Conservation (phyloP, 2,888 invertebrate genomes). For the Calameuta pallipes region DNA sequence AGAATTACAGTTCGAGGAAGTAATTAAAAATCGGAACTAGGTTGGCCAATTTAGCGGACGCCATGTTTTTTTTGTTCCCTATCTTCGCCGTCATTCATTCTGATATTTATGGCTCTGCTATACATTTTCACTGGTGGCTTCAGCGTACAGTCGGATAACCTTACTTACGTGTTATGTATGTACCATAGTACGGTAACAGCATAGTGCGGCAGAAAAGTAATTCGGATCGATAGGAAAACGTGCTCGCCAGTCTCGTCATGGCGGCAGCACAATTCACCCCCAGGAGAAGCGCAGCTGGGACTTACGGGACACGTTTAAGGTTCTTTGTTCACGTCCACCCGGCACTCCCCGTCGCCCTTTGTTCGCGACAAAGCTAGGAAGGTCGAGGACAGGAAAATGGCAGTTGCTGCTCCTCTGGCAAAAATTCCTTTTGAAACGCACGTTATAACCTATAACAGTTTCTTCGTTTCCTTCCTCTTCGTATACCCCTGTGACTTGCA, state of each 20-base stretch:
- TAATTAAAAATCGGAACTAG: background rate
- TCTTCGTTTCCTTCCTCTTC: background rate
- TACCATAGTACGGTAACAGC: background rate
- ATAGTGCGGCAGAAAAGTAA: background rate
- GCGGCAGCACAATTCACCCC: background rate
- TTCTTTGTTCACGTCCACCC: background rate
- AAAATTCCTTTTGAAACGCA: background rate
- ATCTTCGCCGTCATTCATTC: background rate
- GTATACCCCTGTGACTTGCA: background rate
- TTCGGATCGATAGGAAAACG: background rate
- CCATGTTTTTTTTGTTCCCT: background rate
- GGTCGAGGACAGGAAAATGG: background rate
- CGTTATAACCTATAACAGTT: background rate
- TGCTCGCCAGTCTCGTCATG: background rate
- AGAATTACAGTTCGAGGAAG: background rate
- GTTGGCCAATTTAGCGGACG: background rate
- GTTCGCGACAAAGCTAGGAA: background rate
- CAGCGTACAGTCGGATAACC: background rate
- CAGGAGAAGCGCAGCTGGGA: background rate
- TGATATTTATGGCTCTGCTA: background rate
- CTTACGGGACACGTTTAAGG: background rate
- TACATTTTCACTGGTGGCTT: background rate
- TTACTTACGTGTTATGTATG: background rate
- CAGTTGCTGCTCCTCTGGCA: background rate
- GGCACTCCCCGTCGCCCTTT: background rate